These are phyloP conservation scores for Linhomoeus sp. DNA, from an alignment of 2,888 invertebrate genomes.

Conservation along the genomic window DNA sequence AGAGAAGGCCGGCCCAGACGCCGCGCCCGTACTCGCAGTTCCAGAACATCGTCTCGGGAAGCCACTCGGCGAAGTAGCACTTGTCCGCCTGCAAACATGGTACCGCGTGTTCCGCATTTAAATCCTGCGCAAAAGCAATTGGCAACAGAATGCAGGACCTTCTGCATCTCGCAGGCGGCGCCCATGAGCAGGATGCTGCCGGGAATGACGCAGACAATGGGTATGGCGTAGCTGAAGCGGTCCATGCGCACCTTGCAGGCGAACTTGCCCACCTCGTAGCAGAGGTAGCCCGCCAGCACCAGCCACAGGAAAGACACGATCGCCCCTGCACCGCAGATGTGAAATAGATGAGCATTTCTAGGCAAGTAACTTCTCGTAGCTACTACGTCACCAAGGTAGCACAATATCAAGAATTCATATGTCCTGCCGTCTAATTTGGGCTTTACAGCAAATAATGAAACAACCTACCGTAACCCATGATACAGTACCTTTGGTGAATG, in stretches of 20 bases:
- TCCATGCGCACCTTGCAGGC: constrained; percentile 44
- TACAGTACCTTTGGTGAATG: no score
- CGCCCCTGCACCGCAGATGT: background rate
- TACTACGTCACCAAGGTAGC: no score
- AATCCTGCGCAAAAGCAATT: no score
- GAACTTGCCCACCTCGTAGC: constrained; percentile 30
- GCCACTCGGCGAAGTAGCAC: constrained; percentile 1
- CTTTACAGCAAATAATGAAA: no score
- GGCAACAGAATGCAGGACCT: background rate
- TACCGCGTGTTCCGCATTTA: no score
- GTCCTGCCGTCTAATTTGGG: no score
- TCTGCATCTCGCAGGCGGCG: constrained; percentile 29
- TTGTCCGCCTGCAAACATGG: no score
- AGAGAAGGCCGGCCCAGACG: constrained; percentile 1
- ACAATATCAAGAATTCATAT: no score
- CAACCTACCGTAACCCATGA: no score
- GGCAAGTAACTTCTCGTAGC: background rate
- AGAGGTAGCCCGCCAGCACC: constrained; percentile 14
- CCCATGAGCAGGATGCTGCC: constrained; percentile 65
- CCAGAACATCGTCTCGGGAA: constrained; percentile 5
- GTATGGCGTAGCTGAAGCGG: constrained; percentile 83
- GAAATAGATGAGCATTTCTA: background rate
- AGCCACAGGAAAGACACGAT: background rate
- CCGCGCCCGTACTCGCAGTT: constrained; percentile 3
- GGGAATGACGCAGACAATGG: constrained; percentile 73